Percentiles rank a stretch among this genome's conserved stretches.
Conservation (phyloP, 2,797 vertebrate genomes). For the Tenualosa ilisha region DNA sequence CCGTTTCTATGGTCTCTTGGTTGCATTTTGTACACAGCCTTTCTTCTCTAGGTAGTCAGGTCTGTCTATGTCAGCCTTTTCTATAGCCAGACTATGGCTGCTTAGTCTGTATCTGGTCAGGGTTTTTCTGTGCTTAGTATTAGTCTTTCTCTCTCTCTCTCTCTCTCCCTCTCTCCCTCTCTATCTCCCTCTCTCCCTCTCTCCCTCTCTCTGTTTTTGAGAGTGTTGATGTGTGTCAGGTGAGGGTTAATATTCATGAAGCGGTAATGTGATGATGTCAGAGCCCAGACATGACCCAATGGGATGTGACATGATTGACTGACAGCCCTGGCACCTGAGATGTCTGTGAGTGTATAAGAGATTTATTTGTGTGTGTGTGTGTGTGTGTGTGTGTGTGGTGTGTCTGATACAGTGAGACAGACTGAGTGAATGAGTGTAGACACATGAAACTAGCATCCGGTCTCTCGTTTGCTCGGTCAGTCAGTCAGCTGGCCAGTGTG, state of each 20-base stretch:
- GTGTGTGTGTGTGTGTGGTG: neutral
- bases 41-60: no score
- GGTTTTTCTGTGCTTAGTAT: no score
- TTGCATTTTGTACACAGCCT: no score
- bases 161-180: no score
- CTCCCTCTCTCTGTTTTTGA: neutral
- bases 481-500: neutral
- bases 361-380: neutral
- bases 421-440: neutral
- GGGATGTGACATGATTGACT: neutral
- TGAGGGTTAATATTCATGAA: neutral
- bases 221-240: neutral
- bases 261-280: neutral
- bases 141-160: no score
- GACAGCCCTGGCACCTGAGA: slow-evolving; percentile 15
- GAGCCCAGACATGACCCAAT: neutral
- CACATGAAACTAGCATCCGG: neutral
- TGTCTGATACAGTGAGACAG: neutral
- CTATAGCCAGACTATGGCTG: no score
- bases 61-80: no score
- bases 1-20: no score
- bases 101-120: no score
- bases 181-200: no score
- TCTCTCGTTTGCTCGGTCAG: neutral
- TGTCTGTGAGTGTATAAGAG: neutral